Base-by-base conservation (phyloP, 2,888 invertebrate genomes). In the Xylocampa areola region DNA sequence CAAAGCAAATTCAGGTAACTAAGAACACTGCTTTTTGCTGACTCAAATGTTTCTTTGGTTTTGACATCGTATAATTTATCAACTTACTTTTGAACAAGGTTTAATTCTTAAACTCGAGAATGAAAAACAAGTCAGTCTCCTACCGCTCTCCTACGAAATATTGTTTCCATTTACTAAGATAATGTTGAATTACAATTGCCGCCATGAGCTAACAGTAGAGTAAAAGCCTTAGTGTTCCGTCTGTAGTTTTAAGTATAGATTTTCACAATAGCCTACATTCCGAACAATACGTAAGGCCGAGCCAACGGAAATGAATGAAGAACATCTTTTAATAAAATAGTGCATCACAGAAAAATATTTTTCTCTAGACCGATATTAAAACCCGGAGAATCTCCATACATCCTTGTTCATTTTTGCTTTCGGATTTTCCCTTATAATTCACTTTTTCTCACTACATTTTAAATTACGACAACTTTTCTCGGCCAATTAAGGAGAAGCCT, bases 231-330 rank as follows among this genome's bases (percentile, higher is more conserved):
- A 40, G 36, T 10, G 49, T 33, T 25, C 33, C 30, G 29, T 27
- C 23, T 40, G 49, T 43, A 50, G 47, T 48, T 58, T 53, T 52
- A 14, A 50, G 14, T 53, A 54, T 69, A 16, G 23, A 41, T 65
- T 35, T 47, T 41, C 25, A 53, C 64, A 63, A 67, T 58, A 68
- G 37, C 49, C 52, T 58, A 52, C 41, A 58, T 58, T 50, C 49
- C 43, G 39, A 50, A 67, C 58, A 67, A 67, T 57, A 67, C 47
- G 32, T 27, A 44, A 33, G 30, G 58, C 40, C 35, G 49, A 47
- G 30, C 45, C 50, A 37, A 37, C 45, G 45, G 40, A 62, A 68
- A 68, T 51, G 30, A 68, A 67, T 61, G 50, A 36, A 57, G 39
- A 62, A 17, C 11, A 44, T 57, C 11, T 68, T 57, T 48, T 61